phyloP scores from a whole-genome alignment of 2,113 vertebrate genomes.

The Strix aluco region DNA sequence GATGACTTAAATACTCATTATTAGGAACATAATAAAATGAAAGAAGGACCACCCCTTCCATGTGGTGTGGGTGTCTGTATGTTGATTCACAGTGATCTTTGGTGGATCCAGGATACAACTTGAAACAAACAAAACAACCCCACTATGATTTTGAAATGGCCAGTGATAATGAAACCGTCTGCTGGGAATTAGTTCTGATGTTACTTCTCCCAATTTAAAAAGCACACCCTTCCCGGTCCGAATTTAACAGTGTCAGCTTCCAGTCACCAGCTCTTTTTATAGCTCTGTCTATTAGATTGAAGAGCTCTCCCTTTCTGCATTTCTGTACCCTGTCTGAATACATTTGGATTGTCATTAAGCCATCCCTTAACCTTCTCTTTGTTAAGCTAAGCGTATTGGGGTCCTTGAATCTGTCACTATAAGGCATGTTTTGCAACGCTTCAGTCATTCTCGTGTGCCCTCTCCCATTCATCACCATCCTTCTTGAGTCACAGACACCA shows the following conservation, averaged over 20 bases:
- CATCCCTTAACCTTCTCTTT: constrained; percentile 62
- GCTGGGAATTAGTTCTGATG: not conserved
- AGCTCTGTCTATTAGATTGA: constrained; percentile 59
- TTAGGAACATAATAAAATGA: not conserved
- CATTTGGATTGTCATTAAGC: constrained; percentile 59
- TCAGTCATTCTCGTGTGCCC: constrained; percentile 45
- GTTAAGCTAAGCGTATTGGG: constrained; percentile 63
- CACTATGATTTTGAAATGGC: not conserved
- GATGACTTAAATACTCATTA: not conserved
- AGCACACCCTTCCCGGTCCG: not conserved
- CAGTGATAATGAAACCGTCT: not conserved
- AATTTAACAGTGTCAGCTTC: constrained; percentile 50
- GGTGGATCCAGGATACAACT: not conserved
- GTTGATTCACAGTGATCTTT: not conserved
- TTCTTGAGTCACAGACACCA: not conserved
- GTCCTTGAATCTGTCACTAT: constrained; percentile 67
- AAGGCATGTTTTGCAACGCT: constrained; percentile 57
- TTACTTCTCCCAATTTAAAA: not conserved
- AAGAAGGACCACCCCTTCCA: not conserved
- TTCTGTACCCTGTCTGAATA: constrained; percentile 41
- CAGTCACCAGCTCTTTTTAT: constrained; percentile 48
- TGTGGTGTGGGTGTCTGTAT: not conserved
- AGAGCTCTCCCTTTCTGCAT: constrained; percentile 28
- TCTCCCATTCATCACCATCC: constrained; percentile 56
- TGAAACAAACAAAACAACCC: not conserved